Percentiles rank a stretch among this genome's conserved stretches.
phyloP scores from a whole-genome alignment of 2,113 vertebrate species.

The Setophaga kirtlandii region DNA sequence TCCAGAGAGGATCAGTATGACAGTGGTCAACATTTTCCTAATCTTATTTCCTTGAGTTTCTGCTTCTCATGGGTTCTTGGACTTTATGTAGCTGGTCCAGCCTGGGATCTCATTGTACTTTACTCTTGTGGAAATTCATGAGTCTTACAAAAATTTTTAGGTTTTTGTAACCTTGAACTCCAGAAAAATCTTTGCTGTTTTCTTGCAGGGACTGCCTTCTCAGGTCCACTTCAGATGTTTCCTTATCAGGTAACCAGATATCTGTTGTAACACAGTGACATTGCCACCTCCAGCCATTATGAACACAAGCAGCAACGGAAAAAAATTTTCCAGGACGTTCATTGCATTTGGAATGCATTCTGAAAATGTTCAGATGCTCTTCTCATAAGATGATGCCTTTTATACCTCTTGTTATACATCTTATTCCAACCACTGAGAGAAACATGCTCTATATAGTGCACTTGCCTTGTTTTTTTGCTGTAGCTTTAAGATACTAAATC shows the following conservation, averaged over 20 bases:
- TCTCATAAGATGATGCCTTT: background rate
- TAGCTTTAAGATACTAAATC: background rate
- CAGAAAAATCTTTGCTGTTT: background rate
- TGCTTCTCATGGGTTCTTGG: background rate
- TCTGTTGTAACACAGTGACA: background rate
- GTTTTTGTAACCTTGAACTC: background rate
- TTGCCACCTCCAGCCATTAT: background rate
- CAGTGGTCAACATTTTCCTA: background rate
- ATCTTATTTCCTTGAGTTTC: background rate
- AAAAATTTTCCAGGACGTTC: background rate
- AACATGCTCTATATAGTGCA: background rate
- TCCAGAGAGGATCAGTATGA: background rate
- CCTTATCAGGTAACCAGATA: background rate
- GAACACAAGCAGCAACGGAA: background rate
- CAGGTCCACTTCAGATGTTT: background rate
- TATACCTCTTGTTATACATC: background rate
- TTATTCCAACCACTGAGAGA: background rate
- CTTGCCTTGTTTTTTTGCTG: background rate
- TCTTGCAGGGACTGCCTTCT: background rate
- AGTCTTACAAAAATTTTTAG: background rate
- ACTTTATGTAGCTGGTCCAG: background rate
- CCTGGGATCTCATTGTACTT: background rate
- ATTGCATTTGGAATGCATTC: background rate
- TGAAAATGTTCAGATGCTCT: background rate
- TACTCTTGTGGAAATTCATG: background rate